These are phyloP conservation scores for Channa maculata DNA, from an alignment of 2,113 vertebrate genomes.

Conservation along the genomic window DNA sequence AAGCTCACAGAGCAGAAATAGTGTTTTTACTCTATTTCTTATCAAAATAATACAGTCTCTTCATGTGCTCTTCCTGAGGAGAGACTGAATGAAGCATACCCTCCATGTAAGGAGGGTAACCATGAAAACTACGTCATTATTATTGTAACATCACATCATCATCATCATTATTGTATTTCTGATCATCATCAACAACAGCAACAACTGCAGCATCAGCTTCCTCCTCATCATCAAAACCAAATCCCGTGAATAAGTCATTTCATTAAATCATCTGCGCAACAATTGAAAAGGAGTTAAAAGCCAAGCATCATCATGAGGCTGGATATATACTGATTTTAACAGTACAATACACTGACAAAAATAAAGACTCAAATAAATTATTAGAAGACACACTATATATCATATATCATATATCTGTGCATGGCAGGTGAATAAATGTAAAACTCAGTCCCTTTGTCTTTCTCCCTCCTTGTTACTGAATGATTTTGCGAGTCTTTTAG, in stretches of 20 bases:
- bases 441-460: conserved; percentile 49
- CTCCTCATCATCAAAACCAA: conserved; percentile 15
- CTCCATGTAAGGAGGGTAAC: conserved; percentile 52
- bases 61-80: conserved; percentile 70
- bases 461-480: conserved; percentile 20
- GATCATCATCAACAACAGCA: conserved; percentile 31
- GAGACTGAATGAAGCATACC: conserved; percentile 49
- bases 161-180: conserved; percentile 27
- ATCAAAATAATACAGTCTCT: conserved; percentile 68
- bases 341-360: conserved; percentile 76
- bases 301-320: conserved; percentile 75
- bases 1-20: conserved; percentile 58
- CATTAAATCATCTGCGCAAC: conserved; percentile 65
- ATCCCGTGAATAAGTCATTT: conserved; percentile 25
- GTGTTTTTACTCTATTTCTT: conserved; percentile 42
- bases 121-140: conserved; percentile 61
- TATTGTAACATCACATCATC: conserved; percentile 57
- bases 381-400: conserved; percentile 73
- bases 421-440: conserved; percentile 70
- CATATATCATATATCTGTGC: conserved; percentile 73
- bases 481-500: conserved; percentile 11
- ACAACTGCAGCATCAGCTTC: not conserved
- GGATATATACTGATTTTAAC: conserved; percentile 70
- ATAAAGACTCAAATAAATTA: conserved; percentile 76
- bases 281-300: conserved; percentile 74